phyloP scores from a whole-genome alignment of 1,140 invertebrate species.

The Brachionus angularis region DNA sequence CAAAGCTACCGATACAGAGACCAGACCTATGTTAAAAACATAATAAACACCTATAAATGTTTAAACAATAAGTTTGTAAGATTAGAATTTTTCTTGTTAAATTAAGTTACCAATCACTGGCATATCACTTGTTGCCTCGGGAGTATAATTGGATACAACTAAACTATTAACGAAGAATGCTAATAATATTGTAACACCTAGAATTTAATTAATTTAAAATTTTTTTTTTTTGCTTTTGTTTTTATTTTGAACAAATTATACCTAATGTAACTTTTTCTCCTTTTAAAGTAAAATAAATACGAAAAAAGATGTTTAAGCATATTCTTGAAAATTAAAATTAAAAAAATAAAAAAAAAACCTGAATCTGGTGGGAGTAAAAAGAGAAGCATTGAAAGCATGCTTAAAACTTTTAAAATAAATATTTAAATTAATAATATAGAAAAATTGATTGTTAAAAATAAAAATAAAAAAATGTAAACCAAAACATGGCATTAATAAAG shows the following conservation, averaged over 20 bases:
- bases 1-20: constrained; percentile 28
- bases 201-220: too few species aligned
- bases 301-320: too few species aligned
- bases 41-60: constrained; percentile 33
- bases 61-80: background rate
- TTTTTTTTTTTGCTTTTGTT: too few species aligned
- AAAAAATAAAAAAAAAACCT: background rate
- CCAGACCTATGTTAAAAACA: constrained; percentile 39
- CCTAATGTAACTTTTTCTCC: constrained; percentile 43
- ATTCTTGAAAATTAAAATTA: background rate
- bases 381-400: constrained; percentile 33
- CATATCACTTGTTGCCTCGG: constrained; percentile 24
- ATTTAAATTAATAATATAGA: background rate
- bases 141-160: constrained; percentile 43
- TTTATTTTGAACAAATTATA: too few species aligned
- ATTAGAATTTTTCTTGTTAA: background rate
- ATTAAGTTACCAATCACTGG: constrained; percentile 40
- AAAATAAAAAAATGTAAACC: constrained; percentile 16
- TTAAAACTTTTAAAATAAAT: constrained; percentile 9
- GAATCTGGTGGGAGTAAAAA: constrained; percentile 43
- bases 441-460: background rate
- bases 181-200: constrained; percentile 36
- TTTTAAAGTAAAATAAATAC: constrained; percentile 1
- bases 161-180: constrained; percentile 43
- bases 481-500: constrained; percentile 38